Evolutionary conservation across 2,113 vertebrate genomes (phyloP).

Genomic region (Tachuris rubrigastra): DNA sequence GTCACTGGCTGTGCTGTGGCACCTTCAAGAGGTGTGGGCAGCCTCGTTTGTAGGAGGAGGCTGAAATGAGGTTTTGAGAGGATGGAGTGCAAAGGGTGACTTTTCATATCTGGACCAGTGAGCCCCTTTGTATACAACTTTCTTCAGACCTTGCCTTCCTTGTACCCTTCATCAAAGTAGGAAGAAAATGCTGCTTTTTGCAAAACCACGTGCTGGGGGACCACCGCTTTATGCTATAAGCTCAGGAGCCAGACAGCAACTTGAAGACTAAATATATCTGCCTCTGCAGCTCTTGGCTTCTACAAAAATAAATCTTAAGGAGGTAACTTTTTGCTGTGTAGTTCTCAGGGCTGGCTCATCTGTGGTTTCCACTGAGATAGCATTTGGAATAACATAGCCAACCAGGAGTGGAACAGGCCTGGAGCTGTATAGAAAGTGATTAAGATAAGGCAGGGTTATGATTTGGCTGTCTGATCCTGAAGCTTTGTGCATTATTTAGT

Average conservation of each 20-base stretch:
- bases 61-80: rapidly evolving
- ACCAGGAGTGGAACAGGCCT: slow-evolving; percentile 30
- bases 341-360: background rate
- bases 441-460: slow-evolving; percentile 59
- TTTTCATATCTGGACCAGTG: background rate
- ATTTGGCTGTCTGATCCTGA: slow-evolving; percentile 60
- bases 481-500: slow-evolving; percentile 63
- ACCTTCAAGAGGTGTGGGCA: background rate
- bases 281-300: slow-evolving; percentile 19
- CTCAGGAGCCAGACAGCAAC: background rate
- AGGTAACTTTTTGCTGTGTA: slow-evolving; percentile 1
- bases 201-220: background rate
- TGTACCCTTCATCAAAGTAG: background rate
- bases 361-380: slow-evolving; percentile 25
- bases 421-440: slow-evolving; percentile 49
- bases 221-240: background rate
- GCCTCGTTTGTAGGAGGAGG: background rate
- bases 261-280: slow-evolving; percentile 17
- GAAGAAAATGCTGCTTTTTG: background rate
- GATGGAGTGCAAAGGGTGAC: background rate
- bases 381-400: slow-evolving; percentile 18
- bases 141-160: background rate
- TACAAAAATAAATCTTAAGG: background rate
- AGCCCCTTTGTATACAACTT: background rate
- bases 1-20: background rate